Conservation (phyloP, 2,888 invertebrate species). For the Lordiphosa fenestrarum region DNA sequence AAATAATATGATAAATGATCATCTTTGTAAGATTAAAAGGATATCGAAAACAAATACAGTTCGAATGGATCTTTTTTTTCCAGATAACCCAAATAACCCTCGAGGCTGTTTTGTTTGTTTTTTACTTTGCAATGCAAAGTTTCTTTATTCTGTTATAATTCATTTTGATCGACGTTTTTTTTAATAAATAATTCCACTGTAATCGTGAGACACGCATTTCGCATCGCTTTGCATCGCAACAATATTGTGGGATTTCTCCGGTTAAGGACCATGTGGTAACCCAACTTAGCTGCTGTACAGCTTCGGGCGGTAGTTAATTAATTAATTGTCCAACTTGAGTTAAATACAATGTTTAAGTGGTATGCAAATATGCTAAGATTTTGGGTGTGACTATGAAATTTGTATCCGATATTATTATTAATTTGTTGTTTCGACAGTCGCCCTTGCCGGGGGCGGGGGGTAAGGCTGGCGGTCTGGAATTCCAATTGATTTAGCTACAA, state of each 20-base stretch:
- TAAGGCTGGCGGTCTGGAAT: too few relatives aligned
- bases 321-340: constrained; percentile 3
- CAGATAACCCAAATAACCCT: too few relatives aligned
- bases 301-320: not conserved
- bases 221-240: not conserved
- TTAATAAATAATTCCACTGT: constrained; percentile 9
- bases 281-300: not conserved
- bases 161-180: not conserved
- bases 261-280: too few relatives aligned
- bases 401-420: too few relatives aligned
- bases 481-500: too few relatives aligned
- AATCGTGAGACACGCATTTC: not conserved
- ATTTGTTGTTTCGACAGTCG: too few relatives aligned
- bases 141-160: constrained; percentile 45
- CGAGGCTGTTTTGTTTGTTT: not conserved
- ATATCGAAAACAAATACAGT: too few relatives aligned
- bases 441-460: too few relatives aligned
- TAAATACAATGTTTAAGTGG: not conserved
- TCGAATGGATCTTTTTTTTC: too few relatives aligned
- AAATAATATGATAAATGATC: too few relatives aligned
- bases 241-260: not conserved
- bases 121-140: constrained; percentile 54
- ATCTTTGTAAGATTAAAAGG: too few relatives aligned
- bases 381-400: too few relatives aligned
- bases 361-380: constrained; percentile 1